A percentile compares a stretch with the other conserved stretches of the same genome.
phyloP scores from a whole-genome alignment of 2,797 vertebrate species.

The Bryconaethiops microstoma region DNA sequence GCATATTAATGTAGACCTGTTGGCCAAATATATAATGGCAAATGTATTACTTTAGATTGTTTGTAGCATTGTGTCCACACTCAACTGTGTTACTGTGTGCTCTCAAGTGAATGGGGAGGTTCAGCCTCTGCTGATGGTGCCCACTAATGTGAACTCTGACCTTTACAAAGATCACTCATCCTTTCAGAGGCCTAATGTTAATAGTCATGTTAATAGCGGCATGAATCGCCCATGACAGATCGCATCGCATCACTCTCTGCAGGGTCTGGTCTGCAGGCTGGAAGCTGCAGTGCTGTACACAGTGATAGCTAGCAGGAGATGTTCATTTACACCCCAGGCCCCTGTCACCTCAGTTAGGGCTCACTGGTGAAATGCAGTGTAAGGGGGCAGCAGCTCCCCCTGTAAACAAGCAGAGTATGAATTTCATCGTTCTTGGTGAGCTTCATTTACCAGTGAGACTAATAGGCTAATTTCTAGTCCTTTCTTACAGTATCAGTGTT shows the following conservation, averaged over 20 bases:
- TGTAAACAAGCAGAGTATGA: constrained; percentile 13
- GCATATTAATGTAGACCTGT: background rate
- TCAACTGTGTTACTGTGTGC: background rate
- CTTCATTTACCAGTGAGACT: background rate
- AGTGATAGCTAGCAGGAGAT: constrained; percentile 43
- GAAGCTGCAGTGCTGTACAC: constrained; percentile 49
- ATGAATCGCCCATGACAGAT: constrained; percentile 64
- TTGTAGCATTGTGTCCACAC: background rate
- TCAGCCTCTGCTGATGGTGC: constrained; percentile 20
- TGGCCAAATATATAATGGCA: background rate
- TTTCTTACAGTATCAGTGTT: background rate
- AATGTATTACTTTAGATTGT: background rate
- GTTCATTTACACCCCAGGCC: constrained; percentile 59
- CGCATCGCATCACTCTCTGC: constrained; percentile 45
- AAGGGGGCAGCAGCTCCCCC: constrained; percentile 18
- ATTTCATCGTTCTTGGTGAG: constrained; percentile 17
- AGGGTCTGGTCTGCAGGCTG: constrained; percentile 46
- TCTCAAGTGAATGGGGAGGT: constrained; percentile 5
- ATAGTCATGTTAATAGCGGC: constrained; percentile 59
- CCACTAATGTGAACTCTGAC: constrained; percentile 56
- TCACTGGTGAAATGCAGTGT: constrained; percentile 50
- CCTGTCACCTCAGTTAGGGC: constrained; percentile 58
- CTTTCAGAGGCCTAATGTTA: constrained; percentile 58
- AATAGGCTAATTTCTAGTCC: background rate
- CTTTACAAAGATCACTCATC: constrained; percentile 58